Evolutionary conservation across 2,113 vertebrate genomes (phyloP).

Genomic region (Tichodroma muraria): DNA sequence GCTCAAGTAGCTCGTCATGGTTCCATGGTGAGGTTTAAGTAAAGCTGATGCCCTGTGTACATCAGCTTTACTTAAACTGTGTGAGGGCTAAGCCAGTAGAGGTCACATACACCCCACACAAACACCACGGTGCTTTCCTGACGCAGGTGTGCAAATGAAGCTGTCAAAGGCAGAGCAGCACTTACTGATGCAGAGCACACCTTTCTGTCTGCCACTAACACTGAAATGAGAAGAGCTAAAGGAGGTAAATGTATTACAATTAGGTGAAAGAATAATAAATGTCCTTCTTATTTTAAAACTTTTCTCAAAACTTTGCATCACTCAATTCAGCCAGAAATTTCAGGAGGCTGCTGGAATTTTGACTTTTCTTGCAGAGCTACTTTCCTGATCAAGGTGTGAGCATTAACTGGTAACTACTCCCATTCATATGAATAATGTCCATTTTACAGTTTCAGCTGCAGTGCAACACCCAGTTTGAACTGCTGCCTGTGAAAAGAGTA

Average conservation of each 20-base stretch:
- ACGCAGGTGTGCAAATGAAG: not conserved
- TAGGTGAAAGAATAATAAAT: not conserved
- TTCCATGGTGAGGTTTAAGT: not conserved
- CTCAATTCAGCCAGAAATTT: not conserved
- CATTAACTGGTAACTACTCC: not conserved
- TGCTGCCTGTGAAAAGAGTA: not conserved
- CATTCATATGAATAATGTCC: not conserved
- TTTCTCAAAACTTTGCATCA: not conserved
- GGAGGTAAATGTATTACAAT: not conserved
- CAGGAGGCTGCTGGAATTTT: not conserved
- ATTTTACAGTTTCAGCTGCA: not conserved
- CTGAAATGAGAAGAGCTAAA: not conserved
- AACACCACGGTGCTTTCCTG: not conserved
- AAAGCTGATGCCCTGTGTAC: not conserved
- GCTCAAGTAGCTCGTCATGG: not conserved
- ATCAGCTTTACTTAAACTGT: not conserved
- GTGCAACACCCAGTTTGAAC: not conserved
- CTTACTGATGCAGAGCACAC: not conserved
- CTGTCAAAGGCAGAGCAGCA: not conserved
- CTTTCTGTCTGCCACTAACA: not conserved
- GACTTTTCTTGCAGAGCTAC: not conserved
- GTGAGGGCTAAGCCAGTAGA: not conserved
- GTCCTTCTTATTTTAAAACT: not conserved
- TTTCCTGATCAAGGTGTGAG: not conserved
- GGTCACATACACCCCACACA: not conserved